Conservation (phyloP, 2,888 invertebrate species). For the Nymphalis urticae region DNA sequence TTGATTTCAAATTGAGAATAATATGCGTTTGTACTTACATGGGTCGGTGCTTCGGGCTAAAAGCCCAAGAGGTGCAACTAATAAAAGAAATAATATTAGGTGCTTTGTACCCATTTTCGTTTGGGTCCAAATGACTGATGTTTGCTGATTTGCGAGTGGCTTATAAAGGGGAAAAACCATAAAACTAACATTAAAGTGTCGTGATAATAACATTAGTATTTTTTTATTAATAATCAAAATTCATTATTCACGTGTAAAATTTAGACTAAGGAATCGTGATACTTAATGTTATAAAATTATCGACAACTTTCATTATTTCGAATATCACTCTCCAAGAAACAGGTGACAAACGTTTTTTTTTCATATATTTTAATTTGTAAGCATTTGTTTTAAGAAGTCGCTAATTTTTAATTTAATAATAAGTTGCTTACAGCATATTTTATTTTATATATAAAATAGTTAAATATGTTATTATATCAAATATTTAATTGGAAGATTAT, state of each 20-base stretch:
- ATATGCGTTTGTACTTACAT: constrained; percentile 19
- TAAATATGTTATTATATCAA: no score
- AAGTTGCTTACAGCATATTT: no score
- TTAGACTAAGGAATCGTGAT: constrained; percentile 14
- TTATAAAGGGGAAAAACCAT: constrained; percentile 36
- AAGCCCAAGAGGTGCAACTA: constrained; percentile 31
- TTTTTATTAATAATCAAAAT: constrained; percentile 19
- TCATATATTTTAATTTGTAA: no score
- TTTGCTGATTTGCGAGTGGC: constrained; percentile 3
- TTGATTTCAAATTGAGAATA: neutral
- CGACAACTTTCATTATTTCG: neutral
- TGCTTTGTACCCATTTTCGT: constrained; percentile 35
- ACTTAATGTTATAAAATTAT: neutral
- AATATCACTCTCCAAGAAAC: neutral
- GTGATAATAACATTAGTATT: constrained; percentile 26
- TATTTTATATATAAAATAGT: no score
- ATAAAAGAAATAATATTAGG: constrained; percentile 32
- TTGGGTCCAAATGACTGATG: constrained; percentile 30
- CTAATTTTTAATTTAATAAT: no score
- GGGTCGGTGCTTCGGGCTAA: constrained; percentile 15
- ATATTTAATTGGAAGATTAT: no score
- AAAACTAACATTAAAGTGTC: constrained; percentile 29
- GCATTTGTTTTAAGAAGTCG: no score
- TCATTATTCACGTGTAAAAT: constrained; percentile 25
- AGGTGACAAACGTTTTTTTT: neutral